Base-by-base conservation (phyloP, 2,888 invertebrate species). In the Torymus aiolomorphi region DNA sequence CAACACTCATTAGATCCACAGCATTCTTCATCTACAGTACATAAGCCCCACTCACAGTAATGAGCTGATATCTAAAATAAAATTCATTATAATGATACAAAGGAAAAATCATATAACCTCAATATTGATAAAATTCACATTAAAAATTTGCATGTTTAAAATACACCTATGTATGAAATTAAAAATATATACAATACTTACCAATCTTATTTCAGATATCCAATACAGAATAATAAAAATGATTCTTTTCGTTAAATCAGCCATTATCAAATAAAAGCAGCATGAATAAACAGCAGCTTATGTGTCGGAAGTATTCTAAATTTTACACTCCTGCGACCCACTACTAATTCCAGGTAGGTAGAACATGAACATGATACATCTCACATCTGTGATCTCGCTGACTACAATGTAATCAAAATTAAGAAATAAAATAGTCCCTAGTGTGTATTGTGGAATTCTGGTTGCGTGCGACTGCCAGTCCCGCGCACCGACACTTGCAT, bases 1-100 rank as follows among this genome's bases (percentile, higher is more conserved):
- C 87, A 88, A 73, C 88, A 88, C 57, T 74, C 51, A 81, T 87
- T 85, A 42, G 84, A 78, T 2, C 74, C 85, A 74, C 87, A 87
- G 74, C 88, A 88, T 16, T 83, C 78, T 78, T 88, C 82, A 18
- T 81, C 79, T 49, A 80, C 63, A 10, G 80, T 42, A 65, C 88
- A 88, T 12, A 65, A 13, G 20, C 52, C 83, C 84, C 85, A 88
- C 56, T 83, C 80, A 74, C 88, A 88, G 69, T 87, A 80, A 59
- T 59, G 56, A n/a, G 73, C 65, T 71, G 80, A 80, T 66, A 72
- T 67, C 80, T 80, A 31, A 16, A 76, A 76, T 18, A 72, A 31
- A 14, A 54, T 24, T 69, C 14, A 31, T 54, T 54, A 54, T n/a
- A 54, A 54, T 54, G 11, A 3, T 8, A 31, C 31, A 31, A 31